phyloP scores from a whole-genome alignment of 2,888 invertebrate species.

The Cenopis cana region DNA sequence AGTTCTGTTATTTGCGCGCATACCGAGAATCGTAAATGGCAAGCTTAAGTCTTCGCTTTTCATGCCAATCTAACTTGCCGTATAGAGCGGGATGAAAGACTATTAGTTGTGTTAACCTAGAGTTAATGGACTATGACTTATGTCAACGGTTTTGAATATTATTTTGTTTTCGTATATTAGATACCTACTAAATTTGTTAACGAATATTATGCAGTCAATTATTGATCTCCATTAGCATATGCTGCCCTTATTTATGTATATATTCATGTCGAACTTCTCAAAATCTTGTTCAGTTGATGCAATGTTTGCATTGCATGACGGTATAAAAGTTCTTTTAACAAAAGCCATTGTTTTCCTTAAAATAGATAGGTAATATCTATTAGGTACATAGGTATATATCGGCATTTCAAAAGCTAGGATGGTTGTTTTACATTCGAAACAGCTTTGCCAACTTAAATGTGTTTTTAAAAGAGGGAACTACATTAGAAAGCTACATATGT shows the following conservation, averaged over 20 bases:
- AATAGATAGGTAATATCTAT: no score
- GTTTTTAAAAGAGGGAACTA: neutral
- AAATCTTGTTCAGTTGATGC: no score
- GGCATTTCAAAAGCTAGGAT: no score
- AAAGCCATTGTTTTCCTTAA: neutral
- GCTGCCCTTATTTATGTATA: no score
- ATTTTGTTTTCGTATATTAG: no score
- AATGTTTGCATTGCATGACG: no score
- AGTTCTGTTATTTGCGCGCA: conserved; percentile 12
- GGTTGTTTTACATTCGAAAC: no score
- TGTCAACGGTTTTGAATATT: neutral
- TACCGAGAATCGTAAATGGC: neutral
- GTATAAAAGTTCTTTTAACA: neutral
- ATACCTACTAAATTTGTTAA: no score
- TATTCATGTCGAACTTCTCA: no score
- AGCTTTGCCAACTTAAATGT: neutral
- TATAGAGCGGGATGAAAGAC: neutral
- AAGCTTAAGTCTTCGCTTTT: neutral
- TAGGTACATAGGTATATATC: no score
- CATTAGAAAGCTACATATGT: neutral
- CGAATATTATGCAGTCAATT: no score
- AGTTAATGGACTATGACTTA: neutral
- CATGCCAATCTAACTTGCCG: conserved; percentile 4
- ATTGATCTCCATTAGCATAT: no score
- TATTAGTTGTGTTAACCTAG: neutral